A percentile compares a stretch with the other conserved stretches of the same genome.
Evolutionary conservation across 1,140 invertebrate genomes (phyloP).

Genomic region (Diuraphis noxia): DNA sequence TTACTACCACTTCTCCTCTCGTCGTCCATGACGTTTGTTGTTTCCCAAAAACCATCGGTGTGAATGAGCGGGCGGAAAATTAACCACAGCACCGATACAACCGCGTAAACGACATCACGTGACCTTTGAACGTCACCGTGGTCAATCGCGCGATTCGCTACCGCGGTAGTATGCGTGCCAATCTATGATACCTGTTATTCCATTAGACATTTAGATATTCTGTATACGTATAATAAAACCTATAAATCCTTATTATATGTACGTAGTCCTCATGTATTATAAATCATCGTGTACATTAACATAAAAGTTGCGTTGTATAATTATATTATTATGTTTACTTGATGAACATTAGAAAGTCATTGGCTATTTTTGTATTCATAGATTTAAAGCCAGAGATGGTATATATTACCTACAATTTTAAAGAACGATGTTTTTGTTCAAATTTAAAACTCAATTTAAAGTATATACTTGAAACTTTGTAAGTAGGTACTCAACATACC

Average conservation of each 20-base stretch:
- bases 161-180: too few relatives aligned
- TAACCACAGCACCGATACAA: background rate
- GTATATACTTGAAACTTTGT: background rate
- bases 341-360: background rate
- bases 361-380: background rate
- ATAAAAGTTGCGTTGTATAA: too few relatives aligned
- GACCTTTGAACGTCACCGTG: background rate
- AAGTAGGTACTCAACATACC: background rate
- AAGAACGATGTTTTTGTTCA: background rate
- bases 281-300: too few relatives aligned
- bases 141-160: background rate
- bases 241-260: background rate
- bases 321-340: background rate
- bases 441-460: background rate
- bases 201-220: too few relatives aligned
- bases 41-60: background rate
- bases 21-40: background rate
- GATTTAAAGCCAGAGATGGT: background rate
- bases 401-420: too few relatives aligned
- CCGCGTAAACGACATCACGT: background rate
- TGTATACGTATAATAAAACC: background rate
- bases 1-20: background rate
- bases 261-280: too few relatives aligned
- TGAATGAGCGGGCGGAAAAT: background rate
- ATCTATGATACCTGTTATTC: background rate